Evolutionary conservation across 2,888 invertebrate genomes (phyloP).

Genomic region (Lasioglossum lativentre): DNA sequence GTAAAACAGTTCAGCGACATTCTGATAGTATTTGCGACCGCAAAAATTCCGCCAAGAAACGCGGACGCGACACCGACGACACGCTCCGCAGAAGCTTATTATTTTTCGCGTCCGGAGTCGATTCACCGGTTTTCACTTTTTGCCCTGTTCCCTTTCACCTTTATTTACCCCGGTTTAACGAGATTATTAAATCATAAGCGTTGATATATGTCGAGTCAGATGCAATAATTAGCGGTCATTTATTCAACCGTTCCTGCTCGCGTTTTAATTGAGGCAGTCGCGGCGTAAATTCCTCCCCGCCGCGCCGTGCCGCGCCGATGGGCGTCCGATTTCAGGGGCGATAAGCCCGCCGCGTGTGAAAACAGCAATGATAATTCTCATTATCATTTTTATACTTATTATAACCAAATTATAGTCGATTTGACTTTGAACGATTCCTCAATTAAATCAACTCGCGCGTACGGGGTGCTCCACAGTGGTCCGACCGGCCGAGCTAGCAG

Average conservation of each 20-base stretch:
- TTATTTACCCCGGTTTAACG: constrained; percentile 17
- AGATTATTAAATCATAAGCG: constrained; percentile 33
- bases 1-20: constrained; percentile 38
- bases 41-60: constrained; percentile 35
- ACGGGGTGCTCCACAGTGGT: not conserved
- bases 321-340: constrained; percentile 24
- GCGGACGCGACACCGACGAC: not conserved
- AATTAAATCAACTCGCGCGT: constrained; percentile 11
- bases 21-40: constrained; percentile 8
- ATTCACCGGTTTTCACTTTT: not conserved
- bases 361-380: constrained; percentile 29
- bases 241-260: constrained; percentile 18
- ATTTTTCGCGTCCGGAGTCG: not conserved
- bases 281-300: constrained; percentile 15
- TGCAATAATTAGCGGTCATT: constrained; percentile 39
- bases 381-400: constrained; percentile 32
- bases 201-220: constrained; percentile 22
- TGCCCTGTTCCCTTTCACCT: not conserved
- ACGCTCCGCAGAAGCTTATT: constrained; percentile 16
- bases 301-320: not conserved
- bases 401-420: not conserved
- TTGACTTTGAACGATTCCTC: constrained; percentile 4
- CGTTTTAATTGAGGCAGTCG: constrained; percentile 36
- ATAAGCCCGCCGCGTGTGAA: constrained; percentile 20
- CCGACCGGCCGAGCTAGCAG: no score